Base-by-base conservation (phyloP, 2,888 invertebrate species). In the Crematogaster levior region DNA sequence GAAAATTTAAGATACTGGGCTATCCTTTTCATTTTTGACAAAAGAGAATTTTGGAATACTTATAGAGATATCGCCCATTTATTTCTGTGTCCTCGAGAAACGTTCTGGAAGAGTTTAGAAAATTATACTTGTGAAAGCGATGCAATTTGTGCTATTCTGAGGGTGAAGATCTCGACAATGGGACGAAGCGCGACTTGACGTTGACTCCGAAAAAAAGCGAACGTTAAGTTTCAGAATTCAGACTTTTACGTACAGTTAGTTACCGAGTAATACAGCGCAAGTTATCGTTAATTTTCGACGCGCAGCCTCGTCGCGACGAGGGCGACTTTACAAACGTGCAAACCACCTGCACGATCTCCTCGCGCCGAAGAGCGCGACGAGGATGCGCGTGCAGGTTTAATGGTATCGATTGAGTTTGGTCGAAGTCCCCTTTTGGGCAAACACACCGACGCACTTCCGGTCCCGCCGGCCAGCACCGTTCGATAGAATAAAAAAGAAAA, bases 341-440 rank as follows among this genome's bases (percentile, higher is more conserved):
- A 24, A 12, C 34, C 65, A 65, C 30, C 60, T 30, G 73, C 70
- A 56, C 40, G 5, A 30, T 48, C n/a, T 81, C 48, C 21, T 27
- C 63, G 30, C 15, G 12, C 30, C 43, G 24, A 77, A 43, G 68
- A 46, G 66, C 85, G 89, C 87, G 90, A 87, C 86, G 86, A 89
- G 87, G 89, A 84, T 85, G 87, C 85, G 87, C 88, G 86, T 84
- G 84, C 88, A 84, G 89, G 88, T 90, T 93, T 94, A 92, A 93
- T 92, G 91, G 92, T 94, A 94, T 93, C 90, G 90, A 93, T 94
- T 94, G 91, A 93, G 93, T 94, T 94, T 93, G 90, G 90, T 94
- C 93, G 88, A 94, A 94, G 94, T 93, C 94, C 94, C 94, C 94
- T 94, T 94, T 94, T 94, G 94, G 94, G 94, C 94, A 93, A 92